Evolutionary conservation across 2,797 vertebrate genomes (phyloP).

Genomic region (Myotis pilosus): DNA sequence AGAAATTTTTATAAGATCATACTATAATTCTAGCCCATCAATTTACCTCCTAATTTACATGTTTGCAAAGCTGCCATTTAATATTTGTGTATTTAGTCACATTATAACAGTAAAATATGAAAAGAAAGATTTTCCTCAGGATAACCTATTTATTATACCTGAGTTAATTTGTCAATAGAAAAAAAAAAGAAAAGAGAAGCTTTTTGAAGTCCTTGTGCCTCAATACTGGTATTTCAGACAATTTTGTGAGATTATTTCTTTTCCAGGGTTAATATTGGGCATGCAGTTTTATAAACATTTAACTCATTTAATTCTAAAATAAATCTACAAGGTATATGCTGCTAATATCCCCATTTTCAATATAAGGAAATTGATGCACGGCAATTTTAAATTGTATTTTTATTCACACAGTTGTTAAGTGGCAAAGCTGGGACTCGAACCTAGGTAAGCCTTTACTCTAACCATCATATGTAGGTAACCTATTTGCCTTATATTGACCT

Average conservation of each 20-base stretch:
- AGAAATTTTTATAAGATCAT: not conserved
- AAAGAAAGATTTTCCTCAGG: not conserved
- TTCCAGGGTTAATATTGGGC: not conserved
- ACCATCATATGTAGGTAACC: not conserved
- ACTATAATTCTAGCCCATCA: not conserved
- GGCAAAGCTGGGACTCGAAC: not conserved
- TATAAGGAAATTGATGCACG: not conserved
- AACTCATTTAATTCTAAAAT: not conserved
- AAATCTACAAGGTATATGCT: not conserved
- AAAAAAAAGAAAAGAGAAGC: not conserved
- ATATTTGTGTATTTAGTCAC: not conserved
- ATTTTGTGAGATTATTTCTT: not conserved
- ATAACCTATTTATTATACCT: not conserved
- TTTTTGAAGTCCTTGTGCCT: not conserved
- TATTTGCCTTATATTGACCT: not conserved
- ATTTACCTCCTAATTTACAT: not conserved
- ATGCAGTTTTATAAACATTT: not conserved
- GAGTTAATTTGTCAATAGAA: not conserved
- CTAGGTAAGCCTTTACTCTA: not conserved
- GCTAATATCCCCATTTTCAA: not conserved
- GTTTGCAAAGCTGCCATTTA: not conserved
- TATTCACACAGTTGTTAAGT: not conserved
- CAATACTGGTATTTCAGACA: not conserved
- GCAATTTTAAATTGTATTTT: not conserved
- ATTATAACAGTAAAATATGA: not conserved